These are phyloP conservation scores for Julus scanicus DNA, from an alignment of 2,888 invertebrate genomes.

Conservation along the genomic window DNA sequence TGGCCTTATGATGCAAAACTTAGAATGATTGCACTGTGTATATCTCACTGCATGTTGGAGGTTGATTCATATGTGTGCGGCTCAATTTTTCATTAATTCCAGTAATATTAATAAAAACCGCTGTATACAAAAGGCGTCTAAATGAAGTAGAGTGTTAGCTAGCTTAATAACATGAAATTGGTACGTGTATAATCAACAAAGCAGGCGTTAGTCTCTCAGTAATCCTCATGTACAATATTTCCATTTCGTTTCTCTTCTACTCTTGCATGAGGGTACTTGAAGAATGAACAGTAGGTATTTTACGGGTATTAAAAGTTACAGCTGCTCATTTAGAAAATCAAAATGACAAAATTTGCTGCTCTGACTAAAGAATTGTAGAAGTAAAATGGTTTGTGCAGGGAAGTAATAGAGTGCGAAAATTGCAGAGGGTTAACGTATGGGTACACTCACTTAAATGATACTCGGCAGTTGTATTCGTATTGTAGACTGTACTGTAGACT, in stretches of 20 bases:
- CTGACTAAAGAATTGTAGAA: slow-evolving; percentile 26
- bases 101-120: neutral
- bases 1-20: neutral
- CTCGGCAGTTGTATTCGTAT: slow-evolving; percentile 7
- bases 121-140: neutral
- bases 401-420: slow-evolving; percentile 49
- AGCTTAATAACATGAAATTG: slow-evolving; percentile 12
- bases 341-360: slow-evolving; percentile 30
- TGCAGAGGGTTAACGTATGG: slow-evolving; percentile 40
- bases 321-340: slow-evolving; percentile 40
- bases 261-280: neutral
- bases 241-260: too few species aligned
- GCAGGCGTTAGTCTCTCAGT: neutral
- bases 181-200: neutral
- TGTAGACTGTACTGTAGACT: neutral
- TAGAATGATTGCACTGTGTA: neutral
- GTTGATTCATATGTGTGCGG: neutral
- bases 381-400: slow-evolving; percentile 40
- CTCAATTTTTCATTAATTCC: neutral
- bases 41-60: neutral
- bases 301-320: slow-evolving; percentile 12
- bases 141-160: neutral
- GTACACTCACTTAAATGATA: slow-evolving; percentile 49
- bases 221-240: neutral
- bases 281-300: neutral